A percentile compares a stretch with the other conserved stretches of the same genome.
Evolutionary conservation across 92 coral and sea anemone species (phyloP).

Genomic region (Pocillopora grandis): DNA sequence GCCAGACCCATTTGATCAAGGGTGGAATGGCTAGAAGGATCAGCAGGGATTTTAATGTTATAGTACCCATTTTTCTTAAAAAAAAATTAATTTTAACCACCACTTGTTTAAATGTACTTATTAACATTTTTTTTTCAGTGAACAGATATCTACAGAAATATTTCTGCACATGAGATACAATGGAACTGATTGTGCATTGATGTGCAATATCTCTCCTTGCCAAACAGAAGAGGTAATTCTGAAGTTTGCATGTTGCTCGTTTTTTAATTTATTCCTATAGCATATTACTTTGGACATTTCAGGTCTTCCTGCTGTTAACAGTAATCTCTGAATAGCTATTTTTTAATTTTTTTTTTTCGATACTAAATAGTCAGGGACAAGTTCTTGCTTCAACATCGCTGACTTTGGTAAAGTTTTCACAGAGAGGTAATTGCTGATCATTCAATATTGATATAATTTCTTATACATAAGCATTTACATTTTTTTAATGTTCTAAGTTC

Average conservation of each 20-base stretch:
- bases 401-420: conserved; percentile 1
- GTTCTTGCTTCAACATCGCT: background rate
- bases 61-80: no score
- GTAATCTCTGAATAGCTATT: background rate
- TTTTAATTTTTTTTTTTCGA: background rate
- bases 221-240: background rate
- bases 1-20: no score
- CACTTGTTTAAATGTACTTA: background rate
- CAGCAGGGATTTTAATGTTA: no score
- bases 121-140: background rate
- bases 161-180: background rate
- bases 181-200: background rate
- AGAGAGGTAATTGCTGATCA: background rate
- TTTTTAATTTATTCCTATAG: no score
- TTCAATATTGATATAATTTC: background rate
- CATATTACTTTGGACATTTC: no score
- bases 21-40: no score
- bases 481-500: no score
- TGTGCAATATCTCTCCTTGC: background rate
- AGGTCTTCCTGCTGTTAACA: no score
- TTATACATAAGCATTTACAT: no score
- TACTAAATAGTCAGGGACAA: background rate
- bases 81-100: no score
- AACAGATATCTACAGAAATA: conserved; percentile 2
- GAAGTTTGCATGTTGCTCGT: no score